Conservation (phyloP, 1,140 invertebrate species). For the Contarinia nasturtii region DNA sequence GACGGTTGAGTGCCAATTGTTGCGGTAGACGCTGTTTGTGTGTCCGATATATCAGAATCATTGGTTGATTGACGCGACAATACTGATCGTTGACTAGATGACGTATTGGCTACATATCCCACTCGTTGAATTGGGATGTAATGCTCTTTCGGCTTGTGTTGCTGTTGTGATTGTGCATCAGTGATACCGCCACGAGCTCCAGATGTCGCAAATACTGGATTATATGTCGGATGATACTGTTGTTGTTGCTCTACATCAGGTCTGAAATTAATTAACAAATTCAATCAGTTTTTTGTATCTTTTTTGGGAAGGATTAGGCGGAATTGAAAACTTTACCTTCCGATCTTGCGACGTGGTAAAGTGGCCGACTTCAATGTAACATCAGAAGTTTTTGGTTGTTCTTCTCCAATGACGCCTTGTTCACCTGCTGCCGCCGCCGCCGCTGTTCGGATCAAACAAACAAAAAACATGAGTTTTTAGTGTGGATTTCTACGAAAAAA, state of each 20-base stretch:
- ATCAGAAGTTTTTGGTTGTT: slow-evolving; percentile 31
- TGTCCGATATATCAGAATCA: slow-evolving; percentile 31
- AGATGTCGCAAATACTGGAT: no score
- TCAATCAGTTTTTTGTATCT: not conserved
- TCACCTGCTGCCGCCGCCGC: slow-evolving; percentile 5
- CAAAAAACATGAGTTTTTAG: no score
- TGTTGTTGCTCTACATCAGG: no score
- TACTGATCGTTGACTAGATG: slow-evolving; percentile 12
- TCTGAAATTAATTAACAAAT: no score
- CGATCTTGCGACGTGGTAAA: slow-evolving; percentile 37
- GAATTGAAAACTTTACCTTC: not conserved
- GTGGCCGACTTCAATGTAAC: slow-evolving; percentile 46
- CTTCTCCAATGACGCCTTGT: no score
- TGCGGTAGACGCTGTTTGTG: slow-evolving; percentile 29
- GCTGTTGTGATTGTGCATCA: no score
- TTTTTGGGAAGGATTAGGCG: no score
- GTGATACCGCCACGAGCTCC: not conserved
- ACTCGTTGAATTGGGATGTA: slow-evolving; percentile 42
- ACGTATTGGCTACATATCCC: slow-evolving; percentile 12
- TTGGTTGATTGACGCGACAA: slow-evolving; percentile 45
- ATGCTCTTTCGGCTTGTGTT: slow-evolving; percentile 28
- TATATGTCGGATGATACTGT: no score
- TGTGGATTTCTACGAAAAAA: no score
- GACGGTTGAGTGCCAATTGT: slow-evolving; percentile 11
- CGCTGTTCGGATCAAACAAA: not conserved